Conservation (phyloP, 2,888 invertebrate species). For the Parochlus steinenii region DNA sequence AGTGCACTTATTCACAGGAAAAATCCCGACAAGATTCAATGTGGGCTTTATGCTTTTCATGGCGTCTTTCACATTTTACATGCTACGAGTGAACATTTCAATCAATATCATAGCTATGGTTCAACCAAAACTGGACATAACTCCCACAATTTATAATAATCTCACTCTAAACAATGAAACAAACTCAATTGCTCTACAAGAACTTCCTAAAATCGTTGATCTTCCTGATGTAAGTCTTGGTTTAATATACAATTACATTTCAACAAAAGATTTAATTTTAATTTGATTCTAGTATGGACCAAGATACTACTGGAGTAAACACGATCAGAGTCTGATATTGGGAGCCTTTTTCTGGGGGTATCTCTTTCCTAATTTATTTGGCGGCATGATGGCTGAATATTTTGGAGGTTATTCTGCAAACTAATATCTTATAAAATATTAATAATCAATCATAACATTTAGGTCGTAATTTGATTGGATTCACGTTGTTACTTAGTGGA, state of each 20-base stretch:
- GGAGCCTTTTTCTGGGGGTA: constrained; percentile 47
- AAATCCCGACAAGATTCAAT: constrained; percentile 26
- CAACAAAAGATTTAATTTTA: no score
- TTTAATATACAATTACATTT: no score
- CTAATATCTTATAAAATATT: no score
- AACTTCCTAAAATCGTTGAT: no score
- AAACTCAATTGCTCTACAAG: no score
- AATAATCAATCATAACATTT: no score
- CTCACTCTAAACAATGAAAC: background rate
- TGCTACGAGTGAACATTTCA: constrained; percentile 50
- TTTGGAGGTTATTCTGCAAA: no score
- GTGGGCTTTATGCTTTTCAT: constrained; percentile 45
- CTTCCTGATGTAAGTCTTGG: no score
- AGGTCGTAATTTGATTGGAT: constrained; percentile 36
- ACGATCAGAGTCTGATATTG: constrained; percentile 38
- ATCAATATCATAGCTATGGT: constrained; percentile 48
- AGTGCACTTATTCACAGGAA: no score
- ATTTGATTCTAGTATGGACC: background rate
- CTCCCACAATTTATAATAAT: constrained; percentile 18
- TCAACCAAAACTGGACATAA: constrained; percentile 27
- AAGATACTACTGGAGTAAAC: constrained; percentile 30
- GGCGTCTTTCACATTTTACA: constrained; percentile 45
- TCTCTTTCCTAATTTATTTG: constrained; percentile 37
- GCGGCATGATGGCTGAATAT: constrained; percentile 39
- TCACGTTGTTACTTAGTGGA: constrained; percentile 31